Conservation (phyloP, 2,113 vertebrate species). For the Hemiscyllium ocellatum region DNA sequence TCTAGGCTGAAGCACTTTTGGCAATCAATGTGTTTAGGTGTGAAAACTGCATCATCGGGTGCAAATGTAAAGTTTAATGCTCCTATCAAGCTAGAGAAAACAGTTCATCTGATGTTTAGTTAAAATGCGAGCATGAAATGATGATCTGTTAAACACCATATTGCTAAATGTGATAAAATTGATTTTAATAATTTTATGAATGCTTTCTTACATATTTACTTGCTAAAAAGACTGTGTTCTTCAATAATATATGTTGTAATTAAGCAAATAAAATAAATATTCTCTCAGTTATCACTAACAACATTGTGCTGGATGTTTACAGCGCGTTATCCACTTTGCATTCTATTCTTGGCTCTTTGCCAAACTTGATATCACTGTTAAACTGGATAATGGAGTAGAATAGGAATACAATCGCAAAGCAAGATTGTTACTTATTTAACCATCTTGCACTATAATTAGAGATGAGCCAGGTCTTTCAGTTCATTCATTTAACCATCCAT, state of each 20-base stretch:
- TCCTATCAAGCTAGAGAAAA: not conserved
- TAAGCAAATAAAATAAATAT: no score
- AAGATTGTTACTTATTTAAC: not conserved
- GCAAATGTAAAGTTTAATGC: not conserved
- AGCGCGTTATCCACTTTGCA: no score
- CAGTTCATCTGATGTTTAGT: not conserved
- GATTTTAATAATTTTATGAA: not conserved
- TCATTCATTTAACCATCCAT: not conserved
- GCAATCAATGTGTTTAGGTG: not conserved
- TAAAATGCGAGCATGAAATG: not conserved
- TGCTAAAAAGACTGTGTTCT: not conserved
- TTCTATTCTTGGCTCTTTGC: no score
- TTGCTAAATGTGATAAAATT: not conserved
- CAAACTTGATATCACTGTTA: no score
- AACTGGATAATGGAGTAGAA: not conserved
- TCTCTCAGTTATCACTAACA: no score
- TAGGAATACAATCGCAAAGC: not conserved
- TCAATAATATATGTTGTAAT: no score
- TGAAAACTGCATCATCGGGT: not conserved
- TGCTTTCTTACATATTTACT: not conserved
- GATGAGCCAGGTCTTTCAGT: not conserved
- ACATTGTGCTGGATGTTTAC: no score
- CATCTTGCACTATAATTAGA: no score
- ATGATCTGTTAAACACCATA: not conserved
- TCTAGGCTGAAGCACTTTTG: not conserved